phyloP scores from a whole-genome alignment of 1,140 invertebrate genomes.

The Diploscapter pachys region DNA sequence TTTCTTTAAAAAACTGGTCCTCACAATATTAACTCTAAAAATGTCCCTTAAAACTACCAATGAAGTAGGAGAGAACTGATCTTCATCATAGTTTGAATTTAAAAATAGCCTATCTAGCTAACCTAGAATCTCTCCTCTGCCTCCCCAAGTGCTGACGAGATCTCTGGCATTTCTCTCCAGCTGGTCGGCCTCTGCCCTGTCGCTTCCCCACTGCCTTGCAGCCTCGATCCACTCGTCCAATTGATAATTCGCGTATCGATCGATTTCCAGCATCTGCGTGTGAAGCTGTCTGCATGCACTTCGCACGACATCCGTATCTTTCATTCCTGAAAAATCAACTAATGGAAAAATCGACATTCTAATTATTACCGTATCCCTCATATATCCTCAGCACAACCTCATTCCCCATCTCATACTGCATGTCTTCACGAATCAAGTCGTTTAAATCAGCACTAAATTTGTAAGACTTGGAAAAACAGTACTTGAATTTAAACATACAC shows the following conservation, averaged over 20 bases:
- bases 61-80: too few relatives aligned
- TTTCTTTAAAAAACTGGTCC: background rate
- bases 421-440: slow-evolving; percentile 17
- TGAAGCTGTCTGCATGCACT: slow-evolving; percentile 2
- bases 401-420: slow-evolving; percentile 22
- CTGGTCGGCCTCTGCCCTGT: slow-evolving; percentile 1
- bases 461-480: background rate
- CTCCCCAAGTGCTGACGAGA: slow-evolving; percentile 26
- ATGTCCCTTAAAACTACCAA: too few relatives aligned
- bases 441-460: slow-evolving; percentile 22
- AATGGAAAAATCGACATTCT: background rate
- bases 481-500: slow-evolving; percentile 20
- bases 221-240: slow-evolving; percentile 8
- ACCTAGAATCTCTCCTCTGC: slow-evolving; percentile 18
- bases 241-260: slow-evolving; percentile 7
- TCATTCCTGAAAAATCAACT: background rate
- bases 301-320: background rate
- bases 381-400: slow-evolving; percentile 1
- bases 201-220: slow-evolving; percentile 9
- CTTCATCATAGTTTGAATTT: background rate
- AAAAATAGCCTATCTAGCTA: background rate
- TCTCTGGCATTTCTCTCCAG: slow-evolving; percentile 12
- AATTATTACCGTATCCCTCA: slow-evolving; percentile 13
- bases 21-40: too few relatives aligned
- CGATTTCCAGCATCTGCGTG: slow-evolving; percentile 11